Conservation (phyloP, 2,113 vertebrate genomes). For the Tupaia tana region DNA sequence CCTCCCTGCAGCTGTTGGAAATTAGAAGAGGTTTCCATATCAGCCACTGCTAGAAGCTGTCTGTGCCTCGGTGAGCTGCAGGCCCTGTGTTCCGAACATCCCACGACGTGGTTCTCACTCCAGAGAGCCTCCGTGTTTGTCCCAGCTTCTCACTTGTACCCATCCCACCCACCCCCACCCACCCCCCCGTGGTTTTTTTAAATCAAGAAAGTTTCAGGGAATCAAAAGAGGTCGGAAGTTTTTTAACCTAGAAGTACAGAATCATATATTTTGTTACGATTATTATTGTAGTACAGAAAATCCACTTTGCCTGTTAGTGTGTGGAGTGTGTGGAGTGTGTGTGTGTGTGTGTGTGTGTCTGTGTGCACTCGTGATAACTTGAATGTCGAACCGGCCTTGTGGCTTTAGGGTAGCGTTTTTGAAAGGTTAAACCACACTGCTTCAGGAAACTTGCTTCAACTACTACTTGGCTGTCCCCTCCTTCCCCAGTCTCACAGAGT, state of each 20-base stretch:
- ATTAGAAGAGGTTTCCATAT: conserved; percentile 50
- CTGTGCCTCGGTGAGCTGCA: conserved; percentile 25
- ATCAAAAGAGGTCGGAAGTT: conserved; percentile 81
- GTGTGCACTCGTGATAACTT: conserved; percentile 76
- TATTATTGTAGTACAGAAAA: conserved; percentile 80
- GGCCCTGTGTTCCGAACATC: conserved; percentile 35
- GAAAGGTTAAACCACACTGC: conserved; percentile 67
- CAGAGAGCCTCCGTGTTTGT: conserved; percentile 50
- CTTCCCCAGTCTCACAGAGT: conserved; percentile 72
- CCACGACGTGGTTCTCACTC: conserved; percentile 47
- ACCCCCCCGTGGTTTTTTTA: conserved; percentile 52
- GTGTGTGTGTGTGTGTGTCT: background rate
- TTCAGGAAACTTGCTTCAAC: conserved; percentile 60
- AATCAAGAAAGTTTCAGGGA: conserved; percentile 85
- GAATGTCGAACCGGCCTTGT: conserved; percentile 78
- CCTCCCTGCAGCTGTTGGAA: conserved; percentile 38
- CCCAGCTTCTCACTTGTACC: conserved; percentile 20
- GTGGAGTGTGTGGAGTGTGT: background rate
- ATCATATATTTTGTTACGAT: conserved; percentile 83
- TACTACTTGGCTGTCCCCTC: conserved; percentile 59
- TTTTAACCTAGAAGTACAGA: conserved; percentile 84
- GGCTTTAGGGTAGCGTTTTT: conserved; percentile 70
- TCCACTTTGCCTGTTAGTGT: conserved; percentile 72
- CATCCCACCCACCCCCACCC: background rate
- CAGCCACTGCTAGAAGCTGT: conserved; percentile 52